Evolutionary conservation across 2,888 invertebrate species (phyloP), one percentile per base, ranked within the genome.

Genomic region (Spodoptera exigua): DNA sequence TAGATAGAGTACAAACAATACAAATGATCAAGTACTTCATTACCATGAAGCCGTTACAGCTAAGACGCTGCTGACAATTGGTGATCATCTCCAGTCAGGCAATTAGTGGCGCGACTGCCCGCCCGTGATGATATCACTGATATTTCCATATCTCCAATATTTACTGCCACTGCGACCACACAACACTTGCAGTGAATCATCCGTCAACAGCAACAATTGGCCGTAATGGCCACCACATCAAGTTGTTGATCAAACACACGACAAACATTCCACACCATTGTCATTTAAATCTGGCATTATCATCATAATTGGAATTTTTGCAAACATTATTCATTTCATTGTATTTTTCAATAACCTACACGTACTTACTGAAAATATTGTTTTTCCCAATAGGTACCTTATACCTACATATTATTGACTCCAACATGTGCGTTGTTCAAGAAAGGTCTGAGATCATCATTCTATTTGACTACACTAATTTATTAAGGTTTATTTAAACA

Each of bases 61-160:
- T 45, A 54, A 17, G 46, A 43, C 52, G 48, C 40, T 45, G 49
- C 39, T 58, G 63, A 49, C 53, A 65, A 66, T 56, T 58, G 57
- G 13, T 41, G 45, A 59, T 61, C 55, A 54, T 59, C 61, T 59
- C 54, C 58, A 57, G 48, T 45, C 61, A 47, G 66, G 72, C 68
- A 80, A 78, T 75, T 72, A 63, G 54, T 44, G 41, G 48, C 57
- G 58, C 69, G 65, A 64, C 49, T 70, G 64, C 46, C 41, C 35
- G 21, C 61, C 59, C 53, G 70, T 82, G 79, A 71, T 82, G 79
- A 82, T 79, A 78, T 82, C 79, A 80, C 60, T 48, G 47, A 60
- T 78, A 69, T 77, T 70, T 62, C 57, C 52, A 72, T 68, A 70
- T 58, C 54, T 43, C 16, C 35, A 32, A 21, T 68, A 49, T 66